Conservation (phyloP, 2,113 vertebrate species). For the Egretta garzetta region DNA sequence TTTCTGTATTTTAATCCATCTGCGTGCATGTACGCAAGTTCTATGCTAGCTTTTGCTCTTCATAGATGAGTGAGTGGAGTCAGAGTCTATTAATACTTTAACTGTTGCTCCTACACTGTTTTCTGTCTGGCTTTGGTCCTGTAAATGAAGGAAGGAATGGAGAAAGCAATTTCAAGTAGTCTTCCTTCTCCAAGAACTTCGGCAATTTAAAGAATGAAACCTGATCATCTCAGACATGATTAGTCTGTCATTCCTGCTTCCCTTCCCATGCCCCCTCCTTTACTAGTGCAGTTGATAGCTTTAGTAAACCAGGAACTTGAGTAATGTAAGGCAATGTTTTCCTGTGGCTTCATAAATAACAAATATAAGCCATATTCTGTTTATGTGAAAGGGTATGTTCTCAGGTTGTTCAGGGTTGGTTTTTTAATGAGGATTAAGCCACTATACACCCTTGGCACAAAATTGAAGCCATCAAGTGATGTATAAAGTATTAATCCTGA, state of each 20-base stretch:
- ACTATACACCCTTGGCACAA: neutral
- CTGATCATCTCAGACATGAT: neutral
- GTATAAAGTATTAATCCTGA: neutral
- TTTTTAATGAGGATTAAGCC: neutral
- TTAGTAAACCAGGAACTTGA: neutral
- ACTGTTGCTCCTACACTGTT: neutral
- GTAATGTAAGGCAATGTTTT: neutral
- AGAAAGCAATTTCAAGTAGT: neutral
- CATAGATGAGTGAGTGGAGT: neutral
- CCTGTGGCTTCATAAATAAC: neutral
- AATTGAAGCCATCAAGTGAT: neutral
- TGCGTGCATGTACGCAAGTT: fast-evolving
- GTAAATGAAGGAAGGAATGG: neutral
- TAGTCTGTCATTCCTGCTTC: neutral
- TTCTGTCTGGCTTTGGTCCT: neutral
- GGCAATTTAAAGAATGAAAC: neutral
- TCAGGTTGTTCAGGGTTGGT: neutral
- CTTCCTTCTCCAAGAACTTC: neutral
- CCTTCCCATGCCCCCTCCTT: neutral
- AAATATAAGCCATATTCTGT: neutral
- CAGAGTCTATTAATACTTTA: neutral
- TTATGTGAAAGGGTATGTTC: neutral
- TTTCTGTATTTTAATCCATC: neutral
- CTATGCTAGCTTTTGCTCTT: neutral
- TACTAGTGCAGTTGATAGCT: neutral